Evolutionary conservation across 2,797 vertebrate genomes (phyloP).

Genomic region (Diplodus sargus): DNA sequence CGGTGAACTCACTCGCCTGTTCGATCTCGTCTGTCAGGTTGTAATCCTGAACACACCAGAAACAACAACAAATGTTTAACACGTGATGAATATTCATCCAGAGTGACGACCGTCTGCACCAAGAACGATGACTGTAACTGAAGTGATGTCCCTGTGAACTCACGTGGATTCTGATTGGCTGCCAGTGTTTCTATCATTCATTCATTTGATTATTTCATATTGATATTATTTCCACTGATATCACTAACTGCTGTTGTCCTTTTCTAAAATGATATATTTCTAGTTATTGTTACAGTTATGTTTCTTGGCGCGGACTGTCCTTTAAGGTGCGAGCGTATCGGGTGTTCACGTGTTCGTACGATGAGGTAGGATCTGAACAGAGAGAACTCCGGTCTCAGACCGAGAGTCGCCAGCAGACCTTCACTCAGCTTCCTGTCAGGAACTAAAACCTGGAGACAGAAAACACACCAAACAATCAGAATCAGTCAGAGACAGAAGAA

Average conservation of each 20-base stretch:
- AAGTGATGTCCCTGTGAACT: no score
- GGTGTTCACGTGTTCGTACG: slow-evolving; percentile 76
- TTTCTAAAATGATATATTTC: no score
- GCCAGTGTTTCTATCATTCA: no score
- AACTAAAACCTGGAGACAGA: slow-evolving; percentile 87
- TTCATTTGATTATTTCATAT: no score
- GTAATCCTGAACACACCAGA: slow-evolving; percentile 83
- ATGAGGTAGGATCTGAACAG: slow-evolving; percentile 86
- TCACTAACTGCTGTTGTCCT: no score
- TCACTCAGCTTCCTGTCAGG: slow-evolving; percentile 82
- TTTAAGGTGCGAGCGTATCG: not conserved
- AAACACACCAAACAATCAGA: not conserved
- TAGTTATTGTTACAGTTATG: no score
- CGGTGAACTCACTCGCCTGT: slow-evolving; percentile 83
- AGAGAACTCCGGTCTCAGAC: slow-evolving; percentile 89
- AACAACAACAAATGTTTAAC: not conserved
- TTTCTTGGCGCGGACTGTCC: no score
- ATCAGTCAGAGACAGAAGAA: not conserved
- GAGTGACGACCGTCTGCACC: not conserved
- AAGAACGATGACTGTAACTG: no score
- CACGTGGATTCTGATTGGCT: no score
- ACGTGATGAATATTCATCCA: not conserved
- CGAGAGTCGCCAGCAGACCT: slow-evolving; percentile 86
- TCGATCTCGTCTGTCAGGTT: slow-evolving; percentile 86
- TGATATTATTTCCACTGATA: no score